These are phyloP conservation scores for Theropithecus gelada DNA, from an alignment of 2,113 vertebrate genomes.

Conservation along the genomic window DNA sequence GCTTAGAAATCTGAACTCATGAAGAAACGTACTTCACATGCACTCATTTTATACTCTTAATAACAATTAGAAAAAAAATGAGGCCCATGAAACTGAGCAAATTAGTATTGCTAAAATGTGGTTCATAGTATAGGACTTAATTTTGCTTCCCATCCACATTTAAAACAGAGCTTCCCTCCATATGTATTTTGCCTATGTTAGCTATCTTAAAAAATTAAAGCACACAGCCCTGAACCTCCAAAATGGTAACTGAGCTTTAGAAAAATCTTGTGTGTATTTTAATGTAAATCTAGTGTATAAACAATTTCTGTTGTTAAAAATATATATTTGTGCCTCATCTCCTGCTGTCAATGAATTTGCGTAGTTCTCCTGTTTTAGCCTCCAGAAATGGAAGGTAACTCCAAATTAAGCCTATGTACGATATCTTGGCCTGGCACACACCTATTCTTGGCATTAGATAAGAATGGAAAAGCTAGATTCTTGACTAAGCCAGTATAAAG, in stretches of 20 bases:
- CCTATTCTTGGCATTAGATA: neutral
- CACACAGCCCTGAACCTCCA: neutral
- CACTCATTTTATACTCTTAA: neutral
- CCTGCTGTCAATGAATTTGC: neutral
- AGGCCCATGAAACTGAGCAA: neutral
- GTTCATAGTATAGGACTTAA: neutral
- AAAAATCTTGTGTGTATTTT: neutral
- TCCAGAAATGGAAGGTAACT: neutral
- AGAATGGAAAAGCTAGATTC: neutral
- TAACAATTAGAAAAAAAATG: neutral
- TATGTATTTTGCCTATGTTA: neutral
- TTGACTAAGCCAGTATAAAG: neutral
- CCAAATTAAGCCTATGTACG: neutral
- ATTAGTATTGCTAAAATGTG: neutral
- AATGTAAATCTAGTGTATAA: neutral
- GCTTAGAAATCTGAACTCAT: neutral
- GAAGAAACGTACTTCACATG: neutral
- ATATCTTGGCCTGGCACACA: neutral
- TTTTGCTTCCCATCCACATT: neutral
- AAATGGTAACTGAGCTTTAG: neutral
- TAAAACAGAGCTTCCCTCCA: neutral
- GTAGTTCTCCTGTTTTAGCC: neutral
- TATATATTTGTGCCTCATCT: neutral
- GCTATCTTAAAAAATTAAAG: neutral
- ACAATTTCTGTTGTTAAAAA: neutral